Percentiles rank a stretch among this genome's conserved stretches.
Evolutionary conservation across 2,888 invertebrate species (phyloP).

Genomic region (Quadroppia sp.): DNA sequence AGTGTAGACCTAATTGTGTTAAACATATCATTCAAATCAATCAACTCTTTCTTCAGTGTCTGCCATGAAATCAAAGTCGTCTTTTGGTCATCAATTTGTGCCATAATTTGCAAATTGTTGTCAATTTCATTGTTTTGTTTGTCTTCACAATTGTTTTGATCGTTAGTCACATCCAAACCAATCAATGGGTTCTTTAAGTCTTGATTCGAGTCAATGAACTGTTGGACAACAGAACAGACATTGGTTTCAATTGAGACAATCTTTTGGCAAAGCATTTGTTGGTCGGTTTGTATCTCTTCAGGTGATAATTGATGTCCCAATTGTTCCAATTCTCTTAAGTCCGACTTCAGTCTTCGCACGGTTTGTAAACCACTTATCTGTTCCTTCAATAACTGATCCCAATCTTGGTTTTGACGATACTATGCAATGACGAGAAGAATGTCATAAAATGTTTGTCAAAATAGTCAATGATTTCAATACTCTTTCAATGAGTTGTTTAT

Average conservation of each 20-base stretch:
- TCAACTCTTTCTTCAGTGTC: constrained; percentile 1
- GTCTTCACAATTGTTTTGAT: neutral
- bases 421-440: neutral
- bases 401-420: constrained; percentile 10
- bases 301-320: neutral
- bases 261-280: neutral
- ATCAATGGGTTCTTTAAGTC: constrained; percentile 14
- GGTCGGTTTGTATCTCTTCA: neutral
- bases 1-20: constrained; percentile 5
- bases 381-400: neutral
- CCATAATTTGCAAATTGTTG: neutral
- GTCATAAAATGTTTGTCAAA: too few relatives aligned
- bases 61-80: neutral
- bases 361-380: constrained; percentile 10
- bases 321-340: constrained; percentile 22
- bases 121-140: neutral
- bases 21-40: constrained; percentile 30
- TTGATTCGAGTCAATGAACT: constrained; percentile 12
- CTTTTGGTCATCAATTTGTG: neutral
- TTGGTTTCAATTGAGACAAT: neutral
- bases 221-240: neutral
- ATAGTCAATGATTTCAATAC: neutral
- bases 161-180: neutral
- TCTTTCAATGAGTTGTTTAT: neutral
- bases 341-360: constrained; percentile 11